Base-by-base conservation (phyloP, 2,797 vertebrate species). In the Mus caroli region DNA sequence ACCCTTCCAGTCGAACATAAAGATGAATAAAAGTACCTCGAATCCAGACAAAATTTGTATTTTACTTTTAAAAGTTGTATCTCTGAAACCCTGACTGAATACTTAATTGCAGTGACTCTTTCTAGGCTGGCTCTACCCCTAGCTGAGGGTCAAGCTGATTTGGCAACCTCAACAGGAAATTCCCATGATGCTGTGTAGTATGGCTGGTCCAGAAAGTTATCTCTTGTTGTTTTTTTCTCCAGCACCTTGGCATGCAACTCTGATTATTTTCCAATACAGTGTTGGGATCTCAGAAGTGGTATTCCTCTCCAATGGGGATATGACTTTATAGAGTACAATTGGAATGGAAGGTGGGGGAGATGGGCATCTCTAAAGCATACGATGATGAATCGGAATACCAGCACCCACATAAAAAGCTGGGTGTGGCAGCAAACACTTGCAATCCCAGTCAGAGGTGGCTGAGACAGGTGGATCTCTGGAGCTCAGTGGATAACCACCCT, bases 1-100 rank as follows among this genome's bases (percentile, higher is more conserved):
- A 90, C 76, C 50, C 26, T 83, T 90, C 71, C 26, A 40, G 50
- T 82, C 37, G 14, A 1, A 34, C 7, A 83, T 17, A 85, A 94
- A 90, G 50, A 86, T 75, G 43, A 78, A 79, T 50, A 50, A 91
- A 80, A 82, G 78, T 82, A 95, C 62, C 46, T 94, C 54, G 43
- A 24, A 54, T 13, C 34, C 40, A 92, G 43, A 88, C 34, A 95
- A 92, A 91, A 85, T 79, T 52, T 71, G 40, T 86, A 4, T 90
- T 88, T 97, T 76, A 86, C 80, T 90, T n/a, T 67, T n/a, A 73
- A 54, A 89, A 78, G 75, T 20, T 54, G 71, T 80, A 22, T 22
- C 76, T 95, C 54, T 34, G 86, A 94, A 93, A 88, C 85, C 88
- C 54, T 71, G 60, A 80, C 76, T 34, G 34, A 85, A 92, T 62